Percentiles rank a stretch among this genome's conserved stretches.
Evolutionary conservation across 2,113 vertebrate species (phyloP).

Genomic region (Neogobius melanostomus): DNA sequence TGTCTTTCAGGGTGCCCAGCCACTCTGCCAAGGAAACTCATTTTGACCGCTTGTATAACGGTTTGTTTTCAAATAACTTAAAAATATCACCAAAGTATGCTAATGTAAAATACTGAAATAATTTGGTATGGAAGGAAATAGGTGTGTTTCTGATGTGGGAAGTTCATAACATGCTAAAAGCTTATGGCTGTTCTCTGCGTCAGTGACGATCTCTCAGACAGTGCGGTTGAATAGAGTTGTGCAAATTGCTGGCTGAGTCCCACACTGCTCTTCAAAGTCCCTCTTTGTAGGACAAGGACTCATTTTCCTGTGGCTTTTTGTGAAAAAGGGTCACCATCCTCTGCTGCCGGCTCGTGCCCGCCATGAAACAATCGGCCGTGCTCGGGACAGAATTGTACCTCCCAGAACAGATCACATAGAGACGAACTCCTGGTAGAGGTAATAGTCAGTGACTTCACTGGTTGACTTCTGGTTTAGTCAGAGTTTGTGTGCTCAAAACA

Average conservation of each 20-base stretch:
- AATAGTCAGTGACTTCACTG: too few relatives aligned
- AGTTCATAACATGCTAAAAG: too few relatives aligned
- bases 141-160: too few relatives aligned
- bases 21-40: too few relatives aligned
- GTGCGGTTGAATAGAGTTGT: slow-evolving; percentile 26
- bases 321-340: slow-evolving; percentile 69
- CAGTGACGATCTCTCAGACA: neutral
- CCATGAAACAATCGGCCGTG: slow-evolving; percentile 58
- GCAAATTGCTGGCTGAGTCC: slow-evolving; percentile 60
- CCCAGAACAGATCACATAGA: slow-evolving; percentile 11
- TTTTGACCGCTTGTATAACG: too few relatives aligned
- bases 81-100: too few relatives aligned
- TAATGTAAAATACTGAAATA: too few relatives aligned
- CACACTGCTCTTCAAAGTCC: slow-evolving; percentile 75
- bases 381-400: slow-evolving; percentile 30
- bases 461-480: neutral
- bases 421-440: slow-evolving; percentile 5
- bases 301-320: slow-evolving; percentile 76
- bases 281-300: slow-evolving; percentile 81
- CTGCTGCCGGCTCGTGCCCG: slow-evolving; percentile 46
- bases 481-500: neutral
- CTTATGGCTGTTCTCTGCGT: neutral
- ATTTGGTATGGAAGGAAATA: too few relatives aligned
- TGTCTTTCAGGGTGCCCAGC: too few relatives aligned
- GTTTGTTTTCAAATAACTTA: too few relatives aligned